Base-by-base conservation (phyloP, 1,140 invertebrate genomes). In the Drosophila mojavensis region DNA sequence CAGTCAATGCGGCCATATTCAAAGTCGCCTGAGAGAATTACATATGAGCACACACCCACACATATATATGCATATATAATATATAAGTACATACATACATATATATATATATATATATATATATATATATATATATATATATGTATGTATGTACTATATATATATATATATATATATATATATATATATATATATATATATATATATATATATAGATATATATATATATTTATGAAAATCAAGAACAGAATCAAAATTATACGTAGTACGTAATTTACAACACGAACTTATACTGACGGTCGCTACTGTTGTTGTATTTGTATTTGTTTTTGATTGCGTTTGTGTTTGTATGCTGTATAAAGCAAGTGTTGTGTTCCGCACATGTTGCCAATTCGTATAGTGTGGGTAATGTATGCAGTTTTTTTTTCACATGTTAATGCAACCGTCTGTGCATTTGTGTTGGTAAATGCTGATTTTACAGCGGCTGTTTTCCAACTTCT, bases 231-330 rank as follows among this genome's bases (percentile, higher is more conserved):
- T 68, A 73, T 48, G 48, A 56, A 68, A 55, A 64, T 70, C 51
- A 72, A 72, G 73, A 76, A 84, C 65, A 83, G 53, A 83, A 58
- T 61, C 54, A 48, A 79, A 71, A 72, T 81, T 75, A 75, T 64
- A 59, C 56, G 47, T 58, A 79, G 59, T 50, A 73, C 67, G 75
- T 78, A 81, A 85, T 84, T 84, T 84, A 75, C 75, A 82, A 66
- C 82, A 85, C 83, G 82, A 85, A 86, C 69, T 64, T 17, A n/a
- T 17, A n/a, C 66, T 59, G 63, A 65, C 82, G 7, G 48, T 10
- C 50, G 24, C 15, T 51, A 5, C 56, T 63, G 36, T 54, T 63
- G 5, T 68, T 45, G 78, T 79, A 55, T 62, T 83, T 73, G 68
- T 74, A 43, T 43, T 71, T 76, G 7, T 55, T 66, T 48, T 50